A percentile compares a stretch with the other conserved stretches of the same genome.
phyloP scores from a whole-genome alignment of 30 jellyfish, hydroid and myxozoan species.

The Hydractinia echinata region DNA sequence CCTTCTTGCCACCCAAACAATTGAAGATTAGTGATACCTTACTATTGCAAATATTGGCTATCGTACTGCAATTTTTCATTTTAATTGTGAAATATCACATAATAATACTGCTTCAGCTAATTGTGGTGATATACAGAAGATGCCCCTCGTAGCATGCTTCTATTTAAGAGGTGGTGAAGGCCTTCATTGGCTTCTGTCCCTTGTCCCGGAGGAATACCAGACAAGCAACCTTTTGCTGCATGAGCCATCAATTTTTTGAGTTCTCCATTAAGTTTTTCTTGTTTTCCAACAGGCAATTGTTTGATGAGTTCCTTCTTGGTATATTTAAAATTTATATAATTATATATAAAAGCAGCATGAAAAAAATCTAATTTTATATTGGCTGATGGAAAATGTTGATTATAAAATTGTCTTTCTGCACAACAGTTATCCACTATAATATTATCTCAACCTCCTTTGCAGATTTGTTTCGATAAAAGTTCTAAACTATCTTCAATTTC shows the following conservation, averaged over 20 bases:
- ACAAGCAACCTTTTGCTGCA: slow-evolving; percentile 4
- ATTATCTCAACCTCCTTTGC: not conserved
- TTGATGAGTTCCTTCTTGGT: not conserved
- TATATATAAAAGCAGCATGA: slow-evolving; percentile 32
- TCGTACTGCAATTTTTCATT: not conserved
- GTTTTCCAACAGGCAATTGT: not conserved
- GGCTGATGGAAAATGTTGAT: not conserved
- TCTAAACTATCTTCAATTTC: not conserved
- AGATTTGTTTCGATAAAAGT: not conserved
- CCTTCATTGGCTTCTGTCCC: slow-evolving; percentile 24
- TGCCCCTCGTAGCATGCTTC: not conserved
- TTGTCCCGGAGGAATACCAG: slow-evolving; percentile 21
- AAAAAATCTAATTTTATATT: slow-evolving; percentile 11
- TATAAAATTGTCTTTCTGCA: not conserved
- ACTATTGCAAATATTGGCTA: not conserved
- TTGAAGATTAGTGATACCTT: not conserved
- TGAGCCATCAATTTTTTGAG: slow-evolving; percentile 11
- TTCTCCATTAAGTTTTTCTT: not conserved
- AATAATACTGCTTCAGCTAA: not conserved
- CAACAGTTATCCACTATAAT: slow-evolving; percentile 5
- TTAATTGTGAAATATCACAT: not conserved
- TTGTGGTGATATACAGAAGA: not conserved
- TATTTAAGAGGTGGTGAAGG: not conserved
- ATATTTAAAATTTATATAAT: too few relatives aligned
- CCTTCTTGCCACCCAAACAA: too few relatives aligned